Percentiles rank a stretch among this genome's conserved stretches.
These are phyloP conservation scores for Ammospiza caudacuta DNA, from an alignment of 2,113 vertebrate species.

Conservation along the genomic window DNA sequence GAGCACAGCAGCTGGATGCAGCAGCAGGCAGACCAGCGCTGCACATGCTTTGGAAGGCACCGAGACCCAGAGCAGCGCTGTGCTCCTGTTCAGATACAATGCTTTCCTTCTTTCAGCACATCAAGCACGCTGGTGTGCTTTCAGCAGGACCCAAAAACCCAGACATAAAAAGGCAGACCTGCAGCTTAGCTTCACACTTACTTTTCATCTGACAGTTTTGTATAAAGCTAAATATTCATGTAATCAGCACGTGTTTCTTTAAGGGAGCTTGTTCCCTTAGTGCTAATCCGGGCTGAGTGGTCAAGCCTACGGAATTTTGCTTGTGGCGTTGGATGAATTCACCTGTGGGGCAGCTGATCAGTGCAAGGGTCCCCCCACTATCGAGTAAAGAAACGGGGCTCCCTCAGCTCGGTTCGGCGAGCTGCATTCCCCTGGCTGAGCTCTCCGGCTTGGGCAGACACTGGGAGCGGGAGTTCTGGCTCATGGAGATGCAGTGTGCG, in stretches of 20 bases:
- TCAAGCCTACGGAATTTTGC: background rate
- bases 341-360: background rate
- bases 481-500: constrained; percentile 6
- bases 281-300: background rate
- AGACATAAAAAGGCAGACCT: background rate
- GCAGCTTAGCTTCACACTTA: background rate
- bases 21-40: background rate
- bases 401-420: background rate
- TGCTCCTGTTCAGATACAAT: background rate
- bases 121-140: background rate
- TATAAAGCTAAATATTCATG: background rate
- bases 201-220: background rate
- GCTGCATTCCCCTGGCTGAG: accelerated
- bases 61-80: background rate
- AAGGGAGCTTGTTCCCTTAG: background rate
- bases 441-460: background rate
- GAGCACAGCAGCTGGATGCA: background rate
- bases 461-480: background rate
- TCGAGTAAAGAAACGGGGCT: background rate
- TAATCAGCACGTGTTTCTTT: constrained; percentile 11
- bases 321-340: background rate
- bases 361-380: background rate
- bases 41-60: background rate
- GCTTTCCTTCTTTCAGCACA: background rate
- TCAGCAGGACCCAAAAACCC: background rate